Conservation (phyloP, 2,888 invertebrate genomes). For the Allophyes oxyacanthae region DNA sequence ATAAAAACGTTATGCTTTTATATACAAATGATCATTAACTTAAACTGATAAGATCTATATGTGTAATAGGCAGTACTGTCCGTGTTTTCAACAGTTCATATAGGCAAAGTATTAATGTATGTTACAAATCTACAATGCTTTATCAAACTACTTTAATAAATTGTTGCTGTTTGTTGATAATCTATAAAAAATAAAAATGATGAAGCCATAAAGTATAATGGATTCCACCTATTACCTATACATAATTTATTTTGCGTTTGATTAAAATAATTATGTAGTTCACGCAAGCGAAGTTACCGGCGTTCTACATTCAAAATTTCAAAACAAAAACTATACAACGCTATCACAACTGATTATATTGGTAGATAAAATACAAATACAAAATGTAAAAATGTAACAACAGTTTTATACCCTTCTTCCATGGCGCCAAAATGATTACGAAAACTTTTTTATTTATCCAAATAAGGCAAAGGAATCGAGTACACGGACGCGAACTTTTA, state of each 20-base stretch:
- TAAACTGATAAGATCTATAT: constrained; percentile 51
- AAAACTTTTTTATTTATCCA: constrained; percentile 54
- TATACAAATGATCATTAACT: constrained; percentile 34
- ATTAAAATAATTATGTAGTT: background rate
- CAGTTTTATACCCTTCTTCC: constrained; percentile 71
- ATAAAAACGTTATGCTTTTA: constrained; percentile 52
- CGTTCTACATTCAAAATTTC: background rate
- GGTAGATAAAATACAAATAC: background rate
- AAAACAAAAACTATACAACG: constrained; percentile 10
- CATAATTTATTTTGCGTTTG: background rate
- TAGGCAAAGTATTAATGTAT: constrained; percentile 1
- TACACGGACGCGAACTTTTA: constrained; percentile 59
- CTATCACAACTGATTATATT: background rate
- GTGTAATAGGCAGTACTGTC: constrained; percentile 20
- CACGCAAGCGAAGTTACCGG: background rate
- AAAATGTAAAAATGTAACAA: background rate
- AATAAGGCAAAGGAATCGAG: constrained; percentile 57
- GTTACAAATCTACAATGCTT: constrained; percentile 4
- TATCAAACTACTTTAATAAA: constrained; percentile 16
- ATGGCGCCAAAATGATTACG: constrained; percentile 64
- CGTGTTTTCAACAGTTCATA: constrained; percentile 1
- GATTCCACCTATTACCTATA: too few species aligned
- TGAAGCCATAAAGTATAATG: too few species aligned
- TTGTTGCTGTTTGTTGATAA: constrained; percentile 4
- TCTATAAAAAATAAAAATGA: constrained; percentile 10